phyloP scores from a whole-genome alignment of 1,140 invertebrate species.

The Diuraphis noxia region DNA sequence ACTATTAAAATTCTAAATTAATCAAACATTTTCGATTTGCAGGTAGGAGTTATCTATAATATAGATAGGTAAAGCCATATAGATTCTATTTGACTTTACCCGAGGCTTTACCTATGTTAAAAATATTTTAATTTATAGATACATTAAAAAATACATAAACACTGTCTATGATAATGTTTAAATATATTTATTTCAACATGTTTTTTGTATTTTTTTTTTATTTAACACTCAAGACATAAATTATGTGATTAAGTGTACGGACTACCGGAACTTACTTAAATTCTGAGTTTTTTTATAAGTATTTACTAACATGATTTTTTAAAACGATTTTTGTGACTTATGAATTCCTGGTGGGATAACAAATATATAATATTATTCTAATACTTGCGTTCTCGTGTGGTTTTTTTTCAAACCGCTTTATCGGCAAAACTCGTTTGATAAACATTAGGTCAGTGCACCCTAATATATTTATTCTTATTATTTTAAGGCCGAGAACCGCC shows the following conservation, averaged over 20 bases:
- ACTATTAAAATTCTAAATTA: background rate
- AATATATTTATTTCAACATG: background rate
- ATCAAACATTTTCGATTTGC: background rate
- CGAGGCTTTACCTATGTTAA: background rate
- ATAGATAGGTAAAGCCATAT: too few species aligned
- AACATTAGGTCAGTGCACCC: conserved; percentile 18
- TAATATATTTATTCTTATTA: background rate
- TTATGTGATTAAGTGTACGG: background rate
- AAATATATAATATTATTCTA: background rate
- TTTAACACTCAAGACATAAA: background rate
- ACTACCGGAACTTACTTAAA: conserved; percentile 1
- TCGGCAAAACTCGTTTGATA: conserved; percentile 24
- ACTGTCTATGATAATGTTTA: background rate
- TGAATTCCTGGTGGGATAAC: background rate
- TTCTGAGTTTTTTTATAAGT: background rate
- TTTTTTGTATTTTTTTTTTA: background rate
- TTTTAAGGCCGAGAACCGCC: background rate
- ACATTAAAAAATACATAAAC: background rate
- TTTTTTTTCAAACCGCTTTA: background rate
- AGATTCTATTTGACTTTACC: too few species aligned
- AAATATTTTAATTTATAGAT: background rate
- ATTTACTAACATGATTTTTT: background rate
- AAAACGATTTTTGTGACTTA: background rate
- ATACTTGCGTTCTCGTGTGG: background rate
- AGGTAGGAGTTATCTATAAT: background rate